A percentile compares a stretch with the other conserved stretches of the same genome.
Conservation (phyloP, 1,140 invertebrate genomes). For the Manduca sexta region DNA sequence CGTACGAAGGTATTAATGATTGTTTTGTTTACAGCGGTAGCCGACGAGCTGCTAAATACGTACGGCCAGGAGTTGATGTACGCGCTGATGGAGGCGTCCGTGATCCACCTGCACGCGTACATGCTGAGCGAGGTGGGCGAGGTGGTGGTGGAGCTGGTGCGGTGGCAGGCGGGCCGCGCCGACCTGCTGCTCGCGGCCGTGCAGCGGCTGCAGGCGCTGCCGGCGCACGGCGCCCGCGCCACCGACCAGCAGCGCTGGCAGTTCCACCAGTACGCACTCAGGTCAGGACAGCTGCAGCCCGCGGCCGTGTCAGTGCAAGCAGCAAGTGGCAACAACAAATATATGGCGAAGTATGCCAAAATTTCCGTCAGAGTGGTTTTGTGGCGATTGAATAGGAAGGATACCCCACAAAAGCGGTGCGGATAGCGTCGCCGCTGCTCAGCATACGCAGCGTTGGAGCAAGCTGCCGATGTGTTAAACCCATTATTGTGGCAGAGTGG, state of each 20-base stretch:
- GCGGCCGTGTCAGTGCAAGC: no score
- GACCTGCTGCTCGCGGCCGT: constrained; percentile 83
- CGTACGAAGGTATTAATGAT: no score
- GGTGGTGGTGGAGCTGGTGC: constrained; percentile 85
- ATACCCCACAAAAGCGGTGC: no score
- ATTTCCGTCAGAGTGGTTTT: no score
- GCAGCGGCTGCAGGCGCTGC: constrained; percentile 83
- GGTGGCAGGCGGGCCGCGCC: constrained; percentile 77
- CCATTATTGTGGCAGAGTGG: no score
- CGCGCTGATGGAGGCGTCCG: constrained; percentile 40
- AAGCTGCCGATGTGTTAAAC: no score
- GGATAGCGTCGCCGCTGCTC: no score
- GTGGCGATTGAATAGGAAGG: no score
- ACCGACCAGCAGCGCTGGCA: constrained; percentile 88
- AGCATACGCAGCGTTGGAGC: no score
- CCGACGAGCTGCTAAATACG: constrained; percentile 20
- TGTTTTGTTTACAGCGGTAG: constrained; percentile 16
- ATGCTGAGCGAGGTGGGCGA: constrained; percentile 76
- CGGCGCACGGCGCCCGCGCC: constrained; percentile 80
- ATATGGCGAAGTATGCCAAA: no score
- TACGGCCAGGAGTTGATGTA: constrained; percentile 41
- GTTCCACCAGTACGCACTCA: constrained; percentile 79
- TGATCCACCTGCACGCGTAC: constrained; percentile 49
- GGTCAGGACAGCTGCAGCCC: constrained; percentile 9
- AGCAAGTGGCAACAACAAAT: no score